phyloP scores from a whole-genome alignment of 1,140 invertebrate species.

The Trissolcus basalis region DNA sequence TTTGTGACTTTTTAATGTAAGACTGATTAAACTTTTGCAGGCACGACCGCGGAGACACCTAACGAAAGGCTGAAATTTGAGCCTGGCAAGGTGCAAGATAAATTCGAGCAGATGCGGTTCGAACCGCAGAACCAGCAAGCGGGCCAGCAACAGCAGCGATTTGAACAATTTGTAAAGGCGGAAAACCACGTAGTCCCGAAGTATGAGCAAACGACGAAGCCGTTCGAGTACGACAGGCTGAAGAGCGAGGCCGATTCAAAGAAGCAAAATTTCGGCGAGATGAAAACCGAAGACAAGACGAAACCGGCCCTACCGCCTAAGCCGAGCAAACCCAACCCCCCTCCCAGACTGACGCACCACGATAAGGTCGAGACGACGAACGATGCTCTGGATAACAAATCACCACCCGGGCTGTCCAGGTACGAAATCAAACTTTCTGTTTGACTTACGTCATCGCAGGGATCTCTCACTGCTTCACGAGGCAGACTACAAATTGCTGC shows the following conservation, averaged over 20 bases:
- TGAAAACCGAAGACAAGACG: slow-evolving; percentile 67
- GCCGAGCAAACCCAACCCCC: slow-evolving; percentile 73
- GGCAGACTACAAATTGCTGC: too few species aligned
- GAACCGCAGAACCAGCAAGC: slow-evolving; percentile 35
- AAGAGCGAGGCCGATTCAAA: slow-evolving; percentile 63
- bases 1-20: slow-evolving; percentile 14
- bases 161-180: slow-evolving; percentile 59
- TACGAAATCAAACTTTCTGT: too few species aligned
- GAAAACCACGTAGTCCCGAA: slow-evolving; percentile 62
- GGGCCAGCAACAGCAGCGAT: slow-evolving; percentile 53
- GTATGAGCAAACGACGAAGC: slow-evolving; percentile 68
- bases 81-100: slow-evolving; percentile 57
- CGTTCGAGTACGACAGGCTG: slow-evolving; percentile 67
- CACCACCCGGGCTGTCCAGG: too few species aligned
- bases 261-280: slow-evolving; percentile 59
- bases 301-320: slow-evolving; percentile 74
- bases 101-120: slow-evolving; percentile 59
- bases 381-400: slow-evolving; percentile 49
- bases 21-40: too few species aligned
- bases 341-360: slow-evolving; percentile 72
- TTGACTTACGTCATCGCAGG: too few species aligned
- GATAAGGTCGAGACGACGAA: slow-evolving; percentile 67
- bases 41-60: slow-evolving; percentile 6
- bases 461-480: too few species aligned
- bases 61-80: slow-evolving; percentile 58